phyloP scores from a whole-genome alignment of 2,888 invertebrate species.

The Epinotia brunnichana region DNA sequence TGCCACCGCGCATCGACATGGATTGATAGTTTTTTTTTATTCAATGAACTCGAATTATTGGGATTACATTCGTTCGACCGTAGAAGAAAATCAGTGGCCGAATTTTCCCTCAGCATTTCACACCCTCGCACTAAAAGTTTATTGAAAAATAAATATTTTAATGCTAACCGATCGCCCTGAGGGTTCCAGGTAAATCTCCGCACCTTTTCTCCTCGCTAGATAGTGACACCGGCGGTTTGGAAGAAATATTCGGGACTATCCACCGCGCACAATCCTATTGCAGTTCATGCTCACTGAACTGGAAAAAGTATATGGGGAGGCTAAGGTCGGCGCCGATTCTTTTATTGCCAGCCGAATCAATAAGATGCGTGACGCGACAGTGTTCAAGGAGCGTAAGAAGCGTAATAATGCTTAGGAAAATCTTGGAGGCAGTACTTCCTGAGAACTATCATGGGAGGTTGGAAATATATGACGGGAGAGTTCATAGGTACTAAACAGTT shows the following conservation, averaged over 20 bases:
- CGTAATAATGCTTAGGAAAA: conserved; percentile 13
- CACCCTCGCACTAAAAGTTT: conserved; percentile 58
- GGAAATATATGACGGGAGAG: neutral
- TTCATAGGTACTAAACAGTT: neutral
- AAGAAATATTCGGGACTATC: conserved; percentile 75
- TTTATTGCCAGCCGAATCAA: conserved; percentile 79
- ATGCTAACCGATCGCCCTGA: conserved; percentile 66
- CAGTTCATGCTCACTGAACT: conserved; percentile 82
- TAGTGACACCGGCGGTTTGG: conserved; percentile 62
- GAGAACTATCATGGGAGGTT: neutral
- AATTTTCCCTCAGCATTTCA: conserved; percentile 52
- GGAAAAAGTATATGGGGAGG: conserved; percentile 79
- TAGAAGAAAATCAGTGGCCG: conserved; percentile 58
- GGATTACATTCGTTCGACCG: conserved; percentile 58
- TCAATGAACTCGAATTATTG: conserved; percentile 57
- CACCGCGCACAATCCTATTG: conserved; percentile 79
- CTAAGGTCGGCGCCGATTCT: conserved; percentile 76
- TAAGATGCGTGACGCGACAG: conserved; percentile 71
- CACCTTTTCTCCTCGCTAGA: conserved; percentile 67
- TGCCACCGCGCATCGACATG: conserved; percentile 38
- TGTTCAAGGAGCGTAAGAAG: conserved; percentile 50
- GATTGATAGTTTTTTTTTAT: conserved; percentile 55
- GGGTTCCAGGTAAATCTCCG: conserved; percentile 72
- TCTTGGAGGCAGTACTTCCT: conserved; percentile 1
- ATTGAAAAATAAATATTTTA: conserved; percentile 72